These are phyloP conservation scores for Nasonia oneida DNA, from an alignment of 2,888 invertebrate species.

Conservation along the genomic window DNA sequence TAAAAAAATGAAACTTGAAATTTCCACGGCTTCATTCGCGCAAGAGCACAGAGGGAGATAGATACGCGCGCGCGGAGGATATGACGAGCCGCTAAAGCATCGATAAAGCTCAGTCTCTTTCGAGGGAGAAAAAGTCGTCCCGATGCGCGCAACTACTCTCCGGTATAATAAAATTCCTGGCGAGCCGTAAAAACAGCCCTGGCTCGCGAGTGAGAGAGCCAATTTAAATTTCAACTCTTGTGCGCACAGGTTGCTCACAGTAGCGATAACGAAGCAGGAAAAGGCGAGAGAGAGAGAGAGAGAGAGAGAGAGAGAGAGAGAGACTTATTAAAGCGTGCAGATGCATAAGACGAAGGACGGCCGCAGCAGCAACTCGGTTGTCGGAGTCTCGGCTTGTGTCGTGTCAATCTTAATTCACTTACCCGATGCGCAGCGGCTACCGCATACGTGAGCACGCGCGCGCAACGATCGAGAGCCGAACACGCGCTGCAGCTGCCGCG, in stretches of 20 bases:
- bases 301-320: no score
- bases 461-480: not conserved
- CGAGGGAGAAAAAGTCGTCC: slow-evolving; percentile 13
- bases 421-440: slow-evolving; percentile 19
- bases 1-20: not conserved
- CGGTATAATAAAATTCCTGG: slow-evolving; percentile 43
- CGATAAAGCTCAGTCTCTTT: slow-evolving; percentile 14
- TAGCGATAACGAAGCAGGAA: slow-evolving; percentile 43
- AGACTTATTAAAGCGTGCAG: slow-evolving; percentile 36
- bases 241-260: not conserved
- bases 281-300: not conserved
- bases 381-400: not conserved
- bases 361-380: not conserved
- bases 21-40: not conserved
- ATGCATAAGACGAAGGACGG: slow-evolving; percentile 2
- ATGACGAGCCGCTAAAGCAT: slow-evolving; percentile 35
- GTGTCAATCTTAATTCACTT: slow-evolving; percentile 55
- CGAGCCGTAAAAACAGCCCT: slow-evolving; percentile 33
- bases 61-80: not conserved
- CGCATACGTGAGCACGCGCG: slow-evolving; percentile 8
- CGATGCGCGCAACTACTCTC: not conserved
- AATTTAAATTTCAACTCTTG: slow-evolving; percentile 51
- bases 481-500: not conserved
- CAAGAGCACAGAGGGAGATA: not conserved
- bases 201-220: slow-evolving; percentile 8